phyloP scores from a whole-genome alignment of 1,140 invertebrate genomes.

The Pentalonia nigronervosa region DNA sequence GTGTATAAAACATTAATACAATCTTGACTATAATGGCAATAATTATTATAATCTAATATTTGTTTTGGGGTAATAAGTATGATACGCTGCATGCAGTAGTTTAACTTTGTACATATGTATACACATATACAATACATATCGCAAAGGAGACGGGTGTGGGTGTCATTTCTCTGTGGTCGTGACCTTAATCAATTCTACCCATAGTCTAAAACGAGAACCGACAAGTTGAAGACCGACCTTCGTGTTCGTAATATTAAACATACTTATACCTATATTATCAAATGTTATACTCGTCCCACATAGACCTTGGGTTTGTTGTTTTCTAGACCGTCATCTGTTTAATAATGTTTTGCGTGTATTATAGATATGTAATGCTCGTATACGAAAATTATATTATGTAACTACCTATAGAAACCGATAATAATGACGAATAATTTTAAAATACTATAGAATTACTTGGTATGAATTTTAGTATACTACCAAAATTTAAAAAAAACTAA shows the following conservation, averaged over 20 bases:
- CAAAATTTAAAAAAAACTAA: background rate
- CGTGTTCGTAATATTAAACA: background rate
- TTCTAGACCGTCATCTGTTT: background rate
- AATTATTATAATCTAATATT: background rate
- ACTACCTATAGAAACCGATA: background rate
- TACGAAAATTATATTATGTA: background rate
- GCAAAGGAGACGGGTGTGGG: background rate
- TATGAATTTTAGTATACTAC: background rate
- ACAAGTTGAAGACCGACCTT: background rate
- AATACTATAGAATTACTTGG: too few species aligned
- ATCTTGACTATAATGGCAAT: too few species aligned
- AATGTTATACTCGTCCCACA: background rate
- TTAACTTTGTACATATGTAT: background rate
- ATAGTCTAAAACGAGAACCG: background rate
- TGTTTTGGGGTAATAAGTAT: background rate
- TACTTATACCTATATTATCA: background rate
- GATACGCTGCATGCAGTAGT: background rate
- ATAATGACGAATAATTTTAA: background rate
- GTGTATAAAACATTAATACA: too few species aligned
- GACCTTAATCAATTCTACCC: background rate
- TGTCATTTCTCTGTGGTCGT: background rate
- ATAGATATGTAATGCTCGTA: background rate
- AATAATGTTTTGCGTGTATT: background rate
- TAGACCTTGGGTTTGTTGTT: constrained; percentile 3
- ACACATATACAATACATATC: background rate